A percentile compares a stretch with the other conserved stretches of the same genome.
These are phyloP conservation scores for Cynocephalus volans DNA, from an alignment of 2,113 vertebrate species.

Conservation along the genomic window DNA sequence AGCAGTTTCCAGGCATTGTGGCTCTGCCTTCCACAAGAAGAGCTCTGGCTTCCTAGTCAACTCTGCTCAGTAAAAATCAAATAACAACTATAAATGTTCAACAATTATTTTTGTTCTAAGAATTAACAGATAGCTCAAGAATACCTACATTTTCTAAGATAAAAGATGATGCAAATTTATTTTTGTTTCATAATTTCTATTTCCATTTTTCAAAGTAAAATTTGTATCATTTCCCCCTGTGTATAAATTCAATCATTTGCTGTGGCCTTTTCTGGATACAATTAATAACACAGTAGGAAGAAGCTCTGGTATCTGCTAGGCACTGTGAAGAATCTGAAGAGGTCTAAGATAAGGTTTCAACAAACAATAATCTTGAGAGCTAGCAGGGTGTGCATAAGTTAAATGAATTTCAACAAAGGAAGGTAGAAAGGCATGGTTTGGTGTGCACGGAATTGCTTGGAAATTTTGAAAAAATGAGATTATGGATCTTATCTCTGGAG, in stretches of 20 bases:
- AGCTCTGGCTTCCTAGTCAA: not conserved
- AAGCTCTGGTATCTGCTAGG: no score
- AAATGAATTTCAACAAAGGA: not conserved
- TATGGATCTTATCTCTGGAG: not conserved
- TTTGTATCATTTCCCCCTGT: not conserved
- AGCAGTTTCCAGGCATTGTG: not conserved
- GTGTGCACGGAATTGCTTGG: not conserved
- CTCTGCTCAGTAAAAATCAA: not conserved
- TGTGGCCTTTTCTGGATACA: not conserved
- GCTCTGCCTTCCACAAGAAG: not conserved
- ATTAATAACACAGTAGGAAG: not conserved
- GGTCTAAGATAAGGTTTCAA: not conserved
- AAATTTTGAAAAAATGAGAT: not conserved
- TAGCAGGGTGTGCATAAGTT: not conserved
- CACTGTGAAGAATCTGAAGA: not conserved
- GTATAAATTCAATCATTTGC: not conserved
- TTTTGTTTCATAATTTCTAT: not conserved
- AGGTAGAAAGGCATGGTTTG: not conserved
- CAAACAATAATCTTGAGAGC: not conserved
- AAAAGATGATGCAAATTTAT: not conserved
- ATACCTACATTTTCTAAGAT: not conserved
- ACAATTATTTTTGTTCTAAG: not conserved
- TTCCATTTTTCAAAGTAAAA: not conserved
- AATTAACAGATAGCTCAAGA: not conserved
- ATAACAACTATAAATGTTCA: not conserved